A percentile compares a stretch with the other conserved stretches of the same genome.
Conservation (phyloP, 2,113 vertebrate genomes). For the Bucco capensis region DNA sequence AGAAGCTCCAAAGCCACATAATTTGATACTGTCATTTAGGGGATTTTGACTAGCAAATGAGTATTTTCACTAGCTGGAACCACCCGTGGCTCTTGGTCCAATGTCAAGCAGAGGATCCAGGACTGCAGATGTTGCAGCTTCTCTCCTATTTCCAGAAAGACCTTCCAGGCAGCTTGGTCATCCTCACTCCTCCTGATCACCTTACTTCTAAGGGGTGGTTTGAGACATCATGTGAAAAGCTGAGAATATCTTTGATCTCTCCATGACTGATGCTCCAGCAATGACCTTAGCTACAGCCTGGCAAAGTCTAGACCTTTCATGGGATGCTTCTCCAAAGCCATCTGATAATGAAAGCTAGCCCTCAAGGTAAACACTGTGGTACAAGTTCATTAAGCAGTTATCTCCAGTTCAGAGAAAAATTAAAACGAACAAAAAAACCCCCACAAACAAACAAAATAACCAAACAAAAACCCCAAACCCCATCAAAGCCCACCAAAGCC, state of each 20-base stretch:
- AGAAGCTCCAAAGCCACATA: neutral
- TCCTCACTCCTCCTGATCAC: accelerated
- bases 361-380: neutral
- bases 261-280: neutral
- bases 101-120: neutral
- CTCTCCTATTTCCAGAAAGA: neutral
- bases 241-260: neutral
- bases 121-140: neutral
- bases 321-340: neutral
- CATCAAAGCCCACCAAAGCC: neutral
- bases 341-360: neutral
- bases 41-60: neutral
- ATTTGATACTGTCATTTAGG: neutral
- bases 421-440: neutral
- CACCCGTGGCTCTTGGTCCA: neutral
- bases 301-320: neutral
- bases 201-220: neutral
- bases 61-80: neutral
- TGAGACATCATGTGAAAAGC: neutral
- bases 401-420: conserved; percentile 32
- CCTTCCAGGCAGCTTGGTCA: neutral
- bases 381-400: conserved; percentile 30
- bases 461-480: no score
- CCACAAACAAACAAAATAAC: no score
- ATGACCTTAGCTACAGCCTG: neutral